A percentile compares a stretch with the other conserved stretches of the same genome.
Evolutionary conservation across 2,888 invertebrate genomes (phyloP).

Genomic region (Polydrusus tereticollis): DNA sequence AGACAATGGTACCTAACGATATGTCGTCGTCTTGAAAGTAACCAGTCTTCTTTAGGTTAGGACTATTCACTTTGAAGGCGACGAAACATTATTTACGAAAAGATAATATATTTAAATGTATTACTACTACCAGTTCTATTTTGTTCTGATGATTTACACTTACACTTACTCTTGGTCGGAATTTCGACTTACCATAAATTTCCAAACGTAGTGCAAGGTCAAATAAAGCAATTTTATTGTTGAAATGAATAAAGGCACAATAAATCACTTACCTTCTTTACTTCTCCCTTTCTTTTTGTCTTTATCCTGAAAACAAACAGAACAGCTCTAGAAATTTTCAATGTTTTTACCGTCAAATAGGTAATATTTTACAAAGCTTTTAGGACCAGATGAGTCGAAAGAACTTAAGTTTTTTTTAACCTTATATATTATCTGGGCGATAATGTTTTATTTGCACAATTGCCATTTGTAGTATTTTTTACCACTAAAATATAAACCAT

Average conservation of each 20-base stretch:
- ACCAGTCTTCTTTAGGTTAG: too few species aligned
- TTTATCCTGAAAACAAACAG: conserved; percentile 77
- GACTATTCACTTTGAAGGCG: too few species aligned
- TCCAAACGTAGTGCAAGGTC: conserved; percentile 60
- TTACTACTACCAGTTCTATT: too few species aligned
- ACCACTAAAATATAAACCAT: too few species aligned
- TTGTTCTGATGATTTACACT: too few species aligned
- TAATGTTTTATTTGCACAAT: not conserved
- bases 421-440: not conserved
- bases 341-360: not conserved
- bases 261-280: conserved; percentile 83
- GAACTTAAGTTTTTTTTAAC: not conserved
- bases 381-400: not conserved
- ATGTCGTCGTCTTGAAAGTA: too few species aligned
- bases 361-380: conserved; percentile 3
- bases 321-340: conserved; percentile 50
- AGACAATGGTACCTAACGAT: too few species aligned
- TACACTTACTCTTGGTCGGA: not conserved
- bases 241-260: conserved; percentile 48
- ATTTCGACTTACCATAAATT: conserved; percentile 61
- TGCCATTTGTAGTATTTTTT: too few species aligned
- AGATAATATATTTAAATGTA: too few species aligned
- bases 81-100: too few species aligned
- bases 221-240: conserved; percentile 56
- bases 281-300: conserved; percentile 90